phyloP scores from a whole-genome alignment of 2,888 invertebrate genomes.

The Philereme vetulata region DNA sequence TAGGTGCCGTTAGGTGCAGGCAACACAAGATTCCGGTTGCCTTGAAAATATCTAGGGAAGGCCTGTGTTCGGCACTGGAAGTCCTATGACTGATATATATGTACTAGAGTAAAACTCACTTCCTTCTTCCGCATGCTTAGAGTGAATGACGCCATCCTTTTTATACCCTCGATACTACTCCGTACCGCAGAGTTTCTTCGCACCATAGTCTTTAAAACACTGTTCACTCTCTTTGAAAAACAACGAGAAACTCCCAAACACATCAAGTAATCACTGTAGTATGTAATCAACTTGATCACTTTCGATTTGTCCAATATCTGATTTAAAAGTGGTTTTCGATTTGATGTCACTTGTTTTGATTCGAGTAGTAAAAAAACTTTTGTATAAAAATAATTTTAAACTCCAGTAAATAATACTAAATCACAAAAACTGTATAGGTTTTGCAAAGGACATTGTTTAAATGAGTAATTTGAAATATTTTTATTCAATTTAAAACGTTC shows the following conservation, averaged over 20 bases:
- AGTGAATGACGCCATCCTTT: slow-evolving; percentile 53
- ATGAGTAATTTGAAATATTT: neutral
- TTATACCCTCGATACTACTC: slow-evolving; percentile 56
- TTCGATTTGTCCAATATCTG: neutral
- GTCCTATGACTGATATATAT: too few relatives aligned
- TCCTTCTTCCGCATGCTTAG: slow-evolving; percentile 39
- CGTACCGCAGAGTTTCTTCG: slow-evolving; percentile 48
- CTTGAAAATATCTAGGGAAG: too few relatives aligned
- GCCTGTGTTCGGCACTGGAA: too few relatives aligned
- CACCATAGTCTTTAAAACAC: slow-evolving; percentile 45
- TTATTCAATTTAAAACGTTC: neutral
- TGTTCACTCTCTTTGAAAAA: neutral
- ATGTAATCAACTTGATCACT: too few relatives aligned
- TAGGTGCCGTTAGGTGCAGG: too few relatives aligned
- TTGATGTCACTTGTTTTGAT: neutral
- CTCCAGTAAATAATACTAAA: neutral
- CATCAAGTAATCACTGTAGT: neutral
- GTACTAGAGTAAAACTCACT: slow-evolving; percentile 20
- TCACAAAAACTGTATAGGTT: neutral
- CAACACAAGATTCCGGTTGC: too few relatives aligned
- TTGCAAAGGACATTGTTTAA: neutral
- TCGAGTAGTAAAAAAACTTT: neutral
- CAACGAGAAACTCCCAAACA: neutral
- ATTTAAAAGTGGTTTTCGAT: neutral
- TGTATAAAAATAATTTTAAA: neutral